Evolutionary conservation across 1,140 invertebrate genomes (phyloP).

Genomic region (Drosophila tsacasi): DNA sequence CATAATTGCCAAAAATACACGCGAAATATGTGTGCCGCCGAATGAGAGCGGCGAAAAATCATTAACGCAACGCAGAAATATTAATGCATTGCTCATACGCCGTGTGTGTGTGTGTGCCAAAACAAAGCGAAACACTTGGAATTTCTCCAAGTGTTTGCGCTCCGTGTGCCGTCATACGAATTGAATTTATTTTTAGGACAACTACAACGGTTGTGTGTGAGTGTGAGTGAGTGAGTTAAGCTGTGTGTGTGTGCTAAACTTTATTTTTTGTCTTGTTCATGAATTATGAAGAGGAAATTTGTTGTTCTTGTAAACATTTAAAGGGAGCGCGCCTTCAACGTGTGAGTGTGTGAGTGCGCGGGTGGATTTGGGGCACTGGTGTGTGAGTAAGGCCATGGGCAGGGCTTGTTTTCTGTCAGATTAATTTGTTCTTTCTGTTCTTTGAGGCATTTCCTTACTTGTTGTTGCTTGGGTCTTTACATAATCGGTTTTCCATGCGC

Average conservation of each 20-base stretch:
- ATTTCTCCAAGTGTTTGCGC: constrained; percentile 71
- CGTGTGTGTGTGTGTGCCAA: constrained; percentile 32
- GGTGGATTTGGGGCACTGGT: constrained; percentile 3
- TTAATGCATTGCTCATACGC: constrained; percentile 51
- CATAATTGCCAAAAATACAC: constrained; percentile 41
- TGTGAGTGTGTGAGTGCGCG: constrained; percentile 20
- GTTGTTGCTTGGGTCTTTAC: constrained; percentile 54
- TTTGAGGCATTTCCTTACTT: constrained; percentile 15
- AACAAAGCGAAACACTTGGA: constrained; percentile 64
- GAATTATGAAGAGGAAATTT: constrained; percentile 64
- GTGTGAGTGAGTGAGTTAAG: constrained; percentile 17
- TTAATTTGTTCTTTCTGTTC: constrained; percentile 62
- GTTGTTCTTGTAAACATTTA: constrained; percentile 58
- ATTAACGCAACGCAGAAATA: constrained; percentile 50
- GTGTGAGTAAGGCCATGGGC: constrained; percentile 40
- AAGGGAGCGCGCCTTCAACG: constrained; percentile 57
- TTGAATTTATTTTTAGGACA: constrained; percentile 80
- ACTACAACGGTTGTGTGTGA: constrained; percentile 41
- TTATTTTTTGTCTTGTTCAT: constrained; percentile 32
- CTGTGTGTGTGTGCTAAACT: constrained; percentile 20
- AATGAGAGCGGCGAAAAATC: constrained; percentile 34
- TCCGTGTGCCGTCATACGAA: constrained; percentile 68
- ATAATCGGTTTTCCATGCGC: constrained; percentile 77
- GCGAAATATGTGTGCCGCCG: constrained; percentile 51
- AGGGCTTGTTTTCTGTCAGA: constrained; percentile 48